Evolutionary conservation across 2,113 vertebrate genomes (phyloP).

Genomic region (Syngnathus typhle): DNA sequence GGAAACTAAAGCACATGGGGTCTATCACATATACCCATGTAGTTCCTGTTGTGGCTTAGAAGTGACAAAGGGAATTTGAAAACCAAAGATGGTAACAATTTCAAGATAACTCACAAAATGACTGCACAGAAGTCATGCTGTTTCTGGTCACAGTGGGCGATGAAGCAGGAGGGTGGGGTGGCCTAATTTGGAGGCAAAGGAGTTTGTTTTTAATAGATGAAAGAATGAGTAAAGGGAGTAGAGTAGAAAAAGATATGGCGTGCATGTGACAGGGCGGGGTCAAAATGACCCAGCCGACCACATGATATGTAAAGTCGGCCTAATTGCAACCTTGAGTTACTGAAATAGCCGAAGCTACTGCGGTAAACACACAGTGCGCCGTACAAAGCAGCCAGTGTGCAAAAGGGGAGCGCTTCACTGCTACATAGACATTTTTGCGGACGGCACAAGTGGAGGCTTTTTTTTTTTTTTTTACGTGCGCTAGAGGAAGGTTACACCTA

Average conservation of each 20-base stretch:
- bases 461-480: background rate
- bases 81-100: background rate
- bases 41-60: background rate
- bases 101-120: background rate
- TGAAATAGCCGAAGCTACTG: constrained; percentile 63
- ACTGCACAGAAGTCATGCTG: background rate
- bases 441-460: background rate
- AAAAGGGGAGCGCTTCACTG: background rate
- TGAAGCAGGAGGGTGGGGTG: constrained; percentile 53
- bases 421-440: background rate
- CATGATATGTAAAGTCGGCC: constrained; percentile 60
- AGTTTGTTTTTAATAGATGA: background rate
- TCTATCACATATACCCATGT: background rate
- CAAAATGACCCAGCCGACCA: constrained; percentile 54
- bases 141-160: constrained; percentile 24
- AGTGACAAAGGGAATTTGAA: background rate
- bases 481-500: background rate
- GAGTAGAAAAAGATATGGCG: constrained; percentile 11
- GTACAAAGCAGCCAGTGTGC: constrained; percentile 29
- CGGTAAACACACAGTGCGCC: constrained; percentile 59
- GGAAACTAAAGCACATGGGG: background rate
- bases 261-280: constrained; percentile 56
- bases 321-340: constrained; percentile 65
- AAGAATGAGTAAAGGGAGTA: constrained; percentile 1
- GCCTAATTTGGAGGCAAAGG: too few species aligned